These are phyloP conservation scores for Sapayoa aenigma DNA, from an alignment of 2,113 vertebrate genomes.

Conservation along the genomic window DNA sequence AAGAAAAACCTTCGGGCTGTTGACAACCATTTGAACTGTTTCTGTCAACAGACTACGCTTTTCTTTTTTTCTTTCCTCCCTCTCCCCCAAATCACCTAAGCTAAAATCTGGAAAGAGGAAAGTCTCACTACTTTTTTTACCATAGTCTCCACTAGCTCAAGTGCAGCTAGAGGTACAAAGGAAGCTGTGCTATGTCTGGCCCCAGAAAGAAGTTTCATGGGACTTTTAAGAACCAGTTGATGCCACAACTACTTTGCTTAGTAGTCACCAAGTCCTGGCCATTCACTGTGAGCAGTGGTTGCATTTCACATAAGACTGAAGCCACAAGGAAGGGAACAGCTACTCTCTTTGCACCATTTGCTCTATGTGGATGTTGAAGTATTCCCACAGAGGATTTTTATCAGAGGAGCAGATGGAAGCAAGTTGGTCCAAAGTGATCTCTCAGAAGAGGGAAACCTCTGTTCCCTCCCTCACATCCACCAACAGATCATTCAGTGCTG, in stretches of 20 bases:
- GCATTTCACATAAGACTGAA: background rate
- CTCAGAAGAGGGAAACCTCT: background rate
- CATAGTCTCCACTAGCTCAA: background rate
- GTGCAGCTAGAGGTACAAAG: background rate
- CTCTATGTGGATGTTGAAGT: background rate
- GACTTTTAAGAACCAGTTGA: background rate
- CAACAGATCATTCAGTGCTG: fast-evolving
- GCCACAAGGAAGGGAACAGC: background rate
- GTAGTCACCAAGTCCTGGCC: background rate
- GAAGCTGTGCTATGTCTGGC: background rate
- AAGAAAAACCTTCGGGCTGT: background rate
- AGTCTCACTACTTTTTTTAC: background rate
- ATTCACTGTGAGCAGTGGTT: fast-evolving
- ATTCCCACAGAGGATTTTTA: background rate
- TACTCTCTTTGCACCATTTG: background rate
- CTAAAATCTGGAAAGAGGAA: background rate
- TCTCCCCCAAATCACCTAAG: background rate
- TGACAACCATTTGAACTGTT: background rate
- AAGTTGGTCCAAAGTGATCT: background rate
- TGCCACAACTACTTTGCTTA: background rate
- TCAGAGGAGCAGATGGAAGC: background rate
- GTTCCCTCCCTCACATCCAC: background rate
- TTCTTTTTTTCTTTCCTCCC: background rate
- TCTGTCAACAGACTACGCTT: background rate
- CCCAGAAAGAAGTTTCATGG: background rate